These are phyloP conservation scores for Maconellicoccus hirsutus DNA, from an alignment of 1,140 invertebrate species.

Conservation along the genomic window DNA sequence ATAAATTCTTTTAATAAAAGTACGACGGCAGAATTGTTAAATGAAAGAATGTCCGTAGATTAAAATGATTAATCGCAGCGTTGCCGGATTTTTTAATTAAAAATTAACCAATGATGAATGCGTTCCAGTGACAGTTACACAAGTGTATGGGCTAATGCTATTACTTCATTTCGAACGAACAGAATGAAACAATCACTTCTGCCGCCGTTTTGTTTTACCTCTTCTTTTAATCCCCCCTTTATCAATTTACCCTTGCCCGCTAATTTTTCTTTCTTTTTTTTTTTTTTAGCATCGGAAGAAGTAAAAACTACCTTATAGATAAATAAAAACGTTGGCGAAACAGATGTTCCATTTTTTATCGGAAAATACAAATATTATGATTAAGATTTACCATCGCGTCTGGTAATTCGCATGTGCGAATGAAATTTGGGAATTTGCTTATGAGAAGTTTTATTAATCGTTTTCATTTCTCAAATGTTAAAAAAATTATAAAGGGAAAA, in stretches of 20 bases:
- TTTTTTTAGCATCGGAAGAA: neutral
- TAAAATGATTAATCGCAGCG: constrained; percentile 21
- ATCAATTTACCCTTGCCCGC: neutral
- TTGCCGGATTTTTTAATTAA: constrained; percentile 20
- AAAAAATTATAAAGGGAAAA: too few species aligned
- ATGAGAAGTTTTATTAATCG: neutral
- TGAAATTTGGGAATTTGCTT: neutral
- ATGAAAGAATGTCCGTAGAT: constrained; percentile 20
- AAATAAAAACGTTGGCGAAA: constrained; percentile 18
- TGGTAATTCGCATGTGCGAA: constrained; percentile 2
- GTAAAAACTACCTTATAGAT: constrained; percentile 14
- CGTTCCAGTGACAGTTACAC: constrained; percentile 18
- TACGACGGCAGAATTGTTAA: constrained; percentile 6
- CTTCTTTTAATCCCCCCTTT: neutral
- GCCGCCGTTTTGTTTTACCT: constrained; percentile 17
- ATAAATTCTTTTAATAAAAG: constrained; percentile 20
- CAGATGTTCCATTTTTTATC: constrained; percentile 20
- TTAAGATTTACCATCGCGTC: neutral
- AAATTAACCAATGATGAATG: constrained; percentile 22
- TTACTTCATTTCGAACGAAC: constrained; percentile 19
- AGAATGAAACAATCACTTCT: constrained; percentile 19
- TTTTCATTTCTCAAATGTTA: neutral
- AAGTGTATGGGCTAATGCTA: constrained; percentile 21
- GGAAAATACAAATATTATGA: constrained; percentile 6
- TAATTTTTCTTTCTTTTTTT: neutral